phyloP scores from a whole-genome alignment of 2,888 invertebrate species.

The Furcula furcula region DNA sequence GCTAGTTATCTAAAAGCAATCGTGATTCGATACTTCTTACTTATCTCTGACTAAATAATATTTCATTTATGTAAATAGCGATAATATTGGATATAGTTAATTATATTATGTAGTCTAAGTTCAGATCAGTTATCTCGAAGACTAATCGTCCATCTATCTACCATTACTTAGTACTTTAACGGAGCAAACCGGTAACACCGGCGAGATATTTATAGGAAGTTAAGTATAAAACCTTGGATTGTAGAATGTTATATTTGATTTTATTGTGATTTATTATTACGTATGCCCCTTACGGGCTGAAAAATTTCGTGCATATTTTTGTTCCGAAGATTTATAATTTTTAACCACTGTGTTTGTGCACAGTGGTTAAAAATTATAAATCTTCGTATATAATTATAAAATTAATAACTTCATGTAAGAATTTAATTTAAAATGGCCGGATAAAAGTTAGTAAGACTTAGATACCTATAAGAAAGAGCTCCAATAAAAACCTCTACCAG shows the following conservation, averaged over 20 bases:
- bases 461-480: no score
- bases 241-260: constrained; percentile 48
- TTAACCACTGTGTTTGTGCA: constrained; percentile 9
- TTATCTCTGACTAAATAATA: constrained; percentile 24
- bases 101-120: constrained; percentile 35
- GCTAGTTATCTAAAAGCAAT: neutral
- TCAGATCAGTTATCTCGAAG: constrained; percentile 55
- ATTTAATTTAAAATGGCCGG: no score
- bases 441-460: no score
- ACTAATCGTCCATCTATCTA: constrained; percentile 58
- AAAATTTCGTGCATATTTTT: neutral
- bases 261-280: constrained; percentile 51
- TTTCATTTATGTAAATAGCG: constrained; percentile 30
- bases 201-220: constrained; percentile 49
- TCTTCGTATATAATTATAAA: no score
- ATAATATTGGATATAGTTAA: constrained; percentile 29
- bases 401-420: no score
- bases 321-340: neutral
- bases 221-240: constrained; percentile 51
- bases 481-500: no score
- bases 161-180: constrained; percentile 42
- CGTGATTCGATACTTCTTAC: neutral
- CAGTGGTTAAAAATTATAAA: constrained; percentile 2
- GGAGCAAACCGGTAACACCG: constrained; percentile 45
- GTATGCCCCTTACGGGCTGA: constrained; percentile 26